Evolutionary conservation across 2,113 vertebrate species (phyloP), one percentile per base, ranked within the genome.

Genomic region (Psittacula cyanocephala): DNA sequence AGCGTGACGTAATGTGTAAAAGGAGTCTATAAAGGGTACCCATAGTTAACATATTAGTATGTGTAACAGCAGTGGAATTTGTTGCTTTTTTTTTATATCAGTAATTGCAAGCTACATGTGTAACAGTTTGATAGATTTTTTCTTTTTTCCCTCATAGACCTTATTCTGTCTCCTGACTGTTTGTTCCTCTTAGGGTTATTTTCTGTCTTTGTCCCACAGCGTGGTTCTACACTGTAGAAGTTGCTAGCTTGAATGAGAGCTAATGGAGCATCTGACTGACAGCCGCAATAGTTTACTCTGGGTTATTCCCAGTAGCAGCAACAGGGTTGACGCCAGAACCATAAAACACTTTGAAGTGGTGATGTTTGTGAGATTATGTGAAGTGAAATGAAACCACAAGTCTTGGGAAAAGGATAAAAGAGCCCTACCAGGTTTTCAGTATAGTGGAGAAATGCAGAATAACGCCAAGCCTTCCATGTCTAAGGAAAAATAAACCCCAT

Each of bases 21-120:
- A 88, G 77, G 10, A 68, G 22, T 37, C 20, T 62, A 2, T 44
- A 12, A 35, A 47, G n/a, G 39, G 3, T 70, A 70, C 37, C 29
- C 6, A 22, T 6, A 2, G 4, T 25, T n/a, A 57, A 24, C 14
- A 8, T 67, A 29, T 17, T 24, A 6, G 3, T 8, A 2, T 49
- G 16, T 5, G 6, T 77, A 33, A 37, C 37, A 70, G 8, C 47
- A 63, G 7, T 78, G 25, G 85, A 82, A 80, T n/a, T 37, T 62
- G 28, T 27, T 53, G 5, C 17, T 31, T 53, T 71, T 63, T 63
- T 4, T 33, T 59, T 7, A 17, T 78, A 33, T 78, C 4, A 33
- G 9, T 17, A 33, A n/a, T 63, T 24, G 13, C 7, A 82, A 63
- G 19, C 10, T 41, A 27, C 24, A 7, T 27, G 10, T 59, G 8